Percentiles rank a stretch among this genome's conserved stretches.
Evolutionary conservation across 2,888 invertebrate genomes (phyloP).

Genomic region (Drosophila engyochracea): DNA sequence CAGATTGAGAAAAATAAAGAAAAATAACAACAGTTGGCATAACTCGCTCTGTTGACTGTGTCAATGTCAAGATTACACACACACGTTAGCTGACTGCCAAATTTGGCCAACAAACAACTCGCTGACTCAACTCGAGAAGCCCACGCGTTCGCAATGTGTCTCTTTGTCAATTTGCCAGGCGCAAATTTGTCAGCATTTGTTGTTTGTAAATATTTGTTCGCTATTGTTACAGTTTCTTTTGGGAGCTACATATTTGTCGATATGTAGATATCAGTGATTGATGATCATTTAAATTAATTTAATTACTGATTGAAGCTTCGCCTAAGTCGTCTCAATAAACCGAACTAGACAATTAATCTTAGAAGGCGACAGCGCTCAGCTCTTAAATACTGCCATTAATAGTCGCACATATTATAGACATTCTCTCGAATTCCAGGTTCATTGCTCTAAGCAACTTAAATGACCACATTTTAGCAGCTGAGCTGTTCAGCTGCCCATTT

Average conservation of each 20-base stretch:
- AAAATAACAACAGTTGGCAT: constrained; percentile 9
- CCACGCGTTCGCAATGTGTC: constrained; percentile 42
- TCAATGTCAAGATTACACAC: constrained; percentile 71
- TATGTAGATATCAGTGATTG: constrained; percentile 27
- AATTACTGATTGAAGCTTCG: constrained; percentile 36
- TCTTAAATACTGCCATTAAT: constrained; percentile 23
- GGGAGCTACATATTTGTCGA: background rate
- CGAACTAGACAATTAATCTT: constrained; percentile 38
- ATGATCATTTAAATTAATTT: constrained; percentile 36
- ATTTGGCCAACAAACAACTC: constrained; percentile 45
- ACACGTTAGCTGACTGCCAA: constrained; percentile 39
- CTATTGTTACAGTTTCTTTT: background rate
- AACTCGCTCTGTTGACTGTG: constrained; percentile 34
- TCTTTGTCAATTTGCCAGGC: constrained; percentile 20
- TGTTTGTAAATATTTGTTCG: constrained; percentile 27
- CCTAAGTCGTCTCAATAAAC: constrained; percentile 21
- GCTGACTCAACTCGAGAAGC: constrained; percentile 49
- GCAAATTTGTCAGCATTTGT: constrained; percentile 20
- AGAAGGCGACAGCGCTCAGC: constrained; percentile 14
- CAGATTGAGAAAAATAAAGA: constrained; percentile 2
- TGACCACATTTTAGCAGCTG: constrained; percentile 25
- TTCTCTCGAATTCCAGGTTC: constrained; percentile 56
- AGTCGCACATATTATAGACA: constrained; percentile 18
- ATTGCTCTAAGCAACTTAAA: constrained; percentile 48
- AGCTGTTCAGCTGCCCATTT: constrained; percentile 45